A percentile compares a stretch with the other conserved stretches of the same genome.
phyloP scores from a whole-genome alignment of 1,140 invertebrate genomes.

The Pseudomyrmex gracilis region DNA sequence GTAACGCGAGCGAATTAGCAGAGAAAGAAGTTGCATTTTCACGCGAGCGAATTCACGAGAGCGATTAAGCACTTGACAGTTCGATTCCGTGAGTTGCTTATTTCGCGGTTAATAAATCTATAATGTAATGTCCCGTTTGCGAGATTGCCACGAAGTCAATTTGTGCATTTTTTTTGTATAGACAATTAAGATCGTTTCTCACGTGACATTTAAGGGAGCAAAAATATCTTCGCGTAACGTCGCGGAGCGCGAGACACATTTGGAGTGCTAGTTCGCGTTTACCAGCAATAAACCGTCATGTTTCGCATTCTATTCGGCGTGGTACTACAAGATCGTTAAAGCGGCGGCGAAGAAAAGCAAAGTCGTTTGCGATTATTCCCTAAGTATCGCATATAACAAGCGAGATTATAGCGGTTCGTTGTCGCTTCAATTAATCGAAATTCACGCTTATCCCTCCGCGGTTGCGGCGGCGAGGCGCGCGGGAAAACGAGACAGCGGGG shows the following conservation, averaged over 20 bases:
- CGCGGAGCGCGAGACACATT: background rate
- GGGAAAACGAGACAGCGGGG: background rate
- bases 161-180: background rate
- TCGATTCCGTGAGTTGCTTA: background rate
- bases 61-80: background rate
- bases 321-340: slow-evolving; percentile 11
- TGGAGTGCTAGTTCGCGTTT: too few relatives aligned
- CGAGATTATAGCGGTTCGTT: slow-evolving; percentile 72
- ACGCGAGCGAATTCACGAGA: background rate
- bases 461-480: background rate
- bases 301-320: background rate
- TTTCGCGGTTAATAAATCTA: background rate
- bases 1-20: background rate
- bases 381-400: slow-evolving; percentile 54
- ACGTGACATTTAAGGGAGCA: background rate
- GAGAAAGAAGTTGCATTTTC: background rate
- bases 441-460: slow-evolving; percentile 69
- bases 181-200: too few relatives aligned
- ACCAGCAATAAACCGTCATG: background rate
- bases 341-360: slow-evolving; percentile 15
- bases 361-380: slow-evolving; percentile 40
- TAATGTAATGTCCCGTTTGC: background rate
- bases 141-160: background rate
- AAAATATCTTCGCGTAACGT: background rate
- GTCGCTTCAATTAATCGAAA: slow-evolving; percentile 74